A percentile compares a stretch with the other conserved stretches of the same genome.
These are phyloP conservation scores for Bradysia coprophila DNA, from an alignment of 1,140 invertebrate genomes.

Conservation along the genomic window DNA sequence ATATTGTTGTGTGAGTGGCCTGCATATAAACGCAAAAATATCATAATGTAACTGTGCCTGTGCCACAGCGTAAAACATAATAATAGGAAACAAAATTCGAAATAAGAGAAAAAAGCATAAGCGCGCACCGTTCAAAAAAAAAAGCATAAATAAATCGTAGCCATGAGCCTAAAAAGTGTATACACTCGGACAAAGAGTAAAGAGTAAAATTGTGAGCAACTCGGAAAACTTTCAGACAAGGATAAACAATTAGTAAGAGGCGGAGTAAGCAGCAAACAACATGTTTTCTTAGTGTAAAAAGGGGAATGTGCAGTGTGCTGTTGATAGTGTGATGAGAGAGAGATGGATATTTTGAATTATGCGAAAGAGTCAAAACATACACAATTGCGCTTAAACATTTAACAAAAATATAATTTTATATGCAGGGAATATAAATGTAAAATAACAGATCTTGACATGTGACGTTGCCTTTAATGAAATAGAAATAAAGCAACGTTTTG, in stretches of 20 bases:
- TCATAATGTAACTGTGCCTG: too few relatives aligned
- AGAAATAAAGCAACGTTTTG: conserved; percentile 1
- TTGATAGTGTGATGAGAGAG: neutral
- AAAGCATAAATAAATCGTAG: too few relatives aligned
- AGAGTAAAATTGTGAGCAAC: neutral
- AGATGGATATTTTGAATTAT: neutral
- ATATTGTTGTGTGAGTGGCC: too few relatives aligned
- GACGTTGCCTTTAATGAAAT: neutral
- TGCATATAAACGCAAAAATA: too few relatives aligned
- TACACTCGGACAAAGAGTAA: neutral
- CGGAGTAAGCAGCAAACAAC: neutral
- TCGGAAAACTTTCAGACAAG: neutral
- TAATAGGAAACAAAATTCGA: neutral
- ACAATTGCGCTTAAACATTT: neutral
- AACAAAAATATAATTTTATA: neutral
- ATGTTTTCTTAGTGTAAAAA: neutral
- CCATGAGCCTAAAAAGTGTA: too few relatives aligned
- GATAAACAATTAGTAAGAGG: neutral
- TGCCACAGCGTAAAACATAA: neutral
- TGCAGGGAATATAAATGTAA: neutral
- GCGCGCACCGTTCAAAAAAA: neutral
- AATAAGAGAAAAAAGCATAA: neutral
- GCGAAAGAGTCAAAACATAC: neutral
- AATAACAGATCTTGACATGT: neutral
- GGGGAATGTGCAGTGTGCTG: neutral